Evolutionary conservation across 2,113 vertebrate species (phyloP).

Genomic region (Oreochromis niloticus): DNA sequence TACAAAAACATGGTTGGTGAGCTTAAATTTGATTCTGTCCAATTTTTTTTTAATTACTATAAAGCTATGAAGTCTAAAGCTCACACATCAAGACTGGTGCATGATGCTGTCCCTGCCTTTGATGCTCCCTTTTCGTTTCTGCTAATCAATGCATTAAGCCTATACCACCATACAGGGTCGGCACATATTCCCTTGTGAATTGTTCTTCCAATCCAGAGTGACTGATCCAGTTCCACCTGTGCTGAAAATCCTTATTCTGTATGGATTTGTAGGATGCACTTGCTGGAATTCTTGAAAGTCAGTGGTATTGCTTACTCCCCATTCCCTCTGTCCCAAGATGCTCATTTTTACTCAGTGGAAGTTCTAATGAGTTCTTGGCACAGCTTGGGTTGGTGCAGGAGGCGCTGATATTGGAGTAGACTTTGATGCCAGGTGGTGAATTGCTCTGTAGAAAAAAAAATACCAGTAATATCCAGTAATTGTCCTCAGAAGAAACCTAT

Average conservation of each 20-base stretch:
- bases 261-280: conserved; percentile 2
- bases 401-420: conserved; percentile 6
- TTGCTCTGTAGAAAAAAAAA: conserved; percentile 13
- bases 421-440: conserved; percentile 54
- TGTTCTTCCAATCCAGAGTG: conserved; percentile 26
- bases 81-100: conserved; percentile 17
- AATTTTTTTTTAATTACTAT: neutral
- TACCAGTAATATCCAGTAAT: neutral
- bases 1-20: neutral
- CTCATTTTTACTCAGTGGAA: conserved; percentile 33
- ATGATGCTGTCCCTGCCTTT: neutral
- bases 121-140: neutral
- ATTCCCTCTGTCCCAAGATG: conserved; percentile 20
- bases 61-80: neutral
- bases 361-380: conserved; percentile 64
- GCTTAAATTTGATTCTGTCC: neutral
- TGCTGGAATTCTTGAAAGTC: conserved; percentile 44
- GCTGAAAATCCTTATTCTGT: conserved; percentile 1
- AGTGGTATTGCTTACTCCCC: conserved; percentile 1
- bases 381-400: conserved; percentile 25
- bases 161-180: neutral
- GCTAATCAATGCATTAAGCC: neutral
- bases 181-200: neutral
- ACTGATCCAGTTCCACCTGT: conserved; percentile 31
- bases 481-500: conserved; percentile 24